These are phyloP conservation scores for Chaetophractus vellerosus DNA, from an alignment of 2,797 vertebrate genomes.

Conservation along the genomic window DNA sequence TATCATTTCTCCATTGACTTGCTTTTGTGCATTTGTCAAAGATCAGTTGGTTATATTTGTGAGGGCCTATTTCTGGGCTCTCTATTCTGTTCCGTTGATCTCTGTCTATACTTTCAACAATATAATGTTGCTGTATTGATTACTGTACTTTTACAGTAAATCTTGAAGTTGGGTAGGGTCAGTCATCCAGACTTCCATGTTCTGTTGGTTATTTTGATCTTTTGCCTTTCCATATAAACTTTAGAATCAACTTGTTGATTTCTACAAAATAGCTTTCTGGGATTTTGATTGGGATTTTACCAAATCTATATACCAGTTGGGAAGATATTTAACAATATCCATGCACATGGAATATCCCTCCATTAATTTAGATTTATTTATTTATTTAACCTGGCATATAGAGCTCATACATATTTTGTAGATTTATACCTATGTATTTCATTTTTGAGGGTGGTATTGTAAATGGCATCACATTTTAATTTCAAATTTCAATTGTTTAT, in stretches of 20 bases:
- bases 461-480: neutral
- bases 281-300: neutral
- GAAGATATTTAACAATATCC: conserved; percentile 42
- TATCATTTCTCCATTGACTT: neutral
- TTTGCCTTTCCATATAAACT: neutral
- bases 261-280: neutral
- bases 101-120: conserved; percentile 11
- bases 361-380: neutral
- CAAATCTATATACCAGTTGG: neutral
- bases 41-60: neutral
- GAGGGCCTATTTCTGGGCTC: neutral
- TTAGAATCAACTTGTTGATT: neutral
- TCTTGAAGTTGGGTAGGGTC: neutral
- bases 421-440: conserved; percentile 16
- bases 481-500: conserved; percentile 30
- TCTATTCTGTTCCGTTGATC: neutral
- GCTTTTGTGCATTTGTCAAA: conserved; percentile 9
- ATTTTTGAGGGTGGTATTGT: neutral
- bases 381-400: neutral
- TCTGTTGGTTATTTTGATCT: neutral
- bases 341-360: neutral
- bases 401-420: neutral
- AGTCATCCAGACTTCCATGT: neutral
- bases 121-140: neutral
- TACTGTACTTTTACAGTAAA: neutral